Evolutionary conservation across 2,888 invertebrate genomes (phyloP), one percentile per base, ranked within the genome.

Genomic region (Celastrina argiolus): DNA sequence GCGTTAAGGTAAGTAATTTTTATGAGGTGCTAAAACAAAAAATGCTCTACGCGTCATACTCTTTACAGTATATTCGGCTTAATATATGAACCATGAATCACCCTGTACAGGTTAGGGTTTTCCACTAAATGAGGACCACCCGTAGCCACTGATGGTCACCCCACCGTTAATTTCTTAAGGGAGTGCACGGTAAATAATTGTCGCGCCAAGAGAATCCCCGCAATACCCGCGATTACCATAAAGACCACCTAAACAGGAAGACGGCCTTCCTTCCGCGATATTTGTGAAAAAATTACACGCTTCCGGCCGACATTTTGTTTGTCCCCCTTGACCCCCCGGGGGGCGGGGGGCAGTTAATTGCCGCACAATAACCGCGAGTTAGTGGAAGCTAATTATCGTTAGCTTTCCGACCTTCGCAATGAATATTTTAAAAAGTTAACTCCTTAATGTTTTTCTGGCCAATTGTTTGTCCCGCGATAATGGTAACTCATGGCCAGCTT

Each of bases 151-250:
- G n/a, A n/a, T n/a, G 66, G 73, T 66, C 72, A 73, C 74, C 75
- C 73, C 75, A 74, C 69, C 76, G 78, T 81, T 85, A 85, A 85
- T 85, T 84, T 82, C 83, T 82, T 81, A 81, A 81, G 81, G 79
- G 77, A 76, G 78, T 73, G 77, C 78, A 75, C 69, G 79, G 81
- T 88, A 84, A 89, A 88, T 89, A 89, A 90, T 87, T 83, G 82
- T 84, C 79, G 78, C 77, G 81, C 84, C 82, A 84, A 88, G 86
- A 86, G 84, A 86, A 78, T 81, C 82, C 84, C 80, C 84, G 83
- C 85, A 90, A 90, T 87, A 87, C 84, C 80, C 76, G 69, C 81
- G 85, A 91, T 91, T 91, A 89, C 80, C 90, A 91, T 91, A 90
- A 91, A 90, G 89, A 87, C 82, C 88, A 85, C 81, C 88, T 88